phyloP scores from a whole-genome alignment of 2,797 vertebrate genomes.

The Podarcis lilfordi region DNA sequence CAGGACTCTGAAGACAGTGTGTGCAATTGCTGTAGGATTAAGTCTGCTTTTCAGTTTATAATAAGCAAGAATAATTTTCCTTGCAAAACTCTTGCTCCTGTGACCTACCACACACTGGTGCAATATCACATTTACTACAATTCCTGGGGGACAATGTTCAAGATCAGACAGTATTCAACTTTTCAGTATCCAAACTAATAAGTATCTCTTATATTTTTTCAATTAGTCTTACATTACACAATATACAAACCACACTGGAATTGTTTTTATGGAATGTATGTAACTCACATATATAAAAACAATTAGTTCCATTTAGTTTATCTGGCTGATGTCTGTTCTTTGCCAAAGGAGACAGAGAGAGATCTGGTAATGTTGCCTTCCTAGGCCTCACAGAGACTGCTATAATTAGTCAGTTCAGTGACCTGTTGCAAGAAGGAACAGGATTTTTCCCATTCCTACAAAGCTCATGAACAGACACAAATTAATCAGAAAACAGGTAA shows the following conservation, averaged over 20 bases:
- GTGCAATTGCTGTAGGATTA: background rate
- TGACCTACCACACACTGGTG: background rate
- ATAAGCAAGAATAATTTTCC: background rate
- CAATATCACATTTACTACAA: background rate
- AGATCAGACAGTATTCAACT: background rate
- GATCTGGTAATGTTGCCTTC: background rate
- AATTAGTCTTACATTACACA: background rate
- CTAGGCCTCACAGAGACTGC: background rate
- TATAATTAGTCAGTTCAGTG: background rate
- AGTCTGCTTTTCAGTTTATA: background rate
- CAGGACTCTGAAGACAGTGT: background rate
- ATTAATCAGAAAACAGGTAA: background rate
- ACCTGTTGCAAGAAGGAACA: background rate
- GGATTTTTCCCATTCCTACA: background rate
- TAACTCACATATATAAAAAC: background rate
- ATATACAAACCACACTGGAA: background rate
- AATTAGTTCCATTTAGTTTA: background rate
- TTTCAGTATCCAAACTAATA: background rate
- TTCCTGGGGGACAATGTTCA: background rate
- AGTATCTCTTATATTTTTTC: background rate
- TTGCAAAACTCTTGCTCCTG: background rate
- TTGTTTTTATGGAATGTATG: background rate
- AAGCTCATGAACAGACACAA: background rate
- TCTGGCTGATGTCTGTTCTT: background rate
- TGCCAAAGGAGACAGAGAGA: background rate